Evolutionary conservation across 2,888 invertebrate genomes (phyloP).

Genomic region (Hofmannophila pseudospretella): DNA sequence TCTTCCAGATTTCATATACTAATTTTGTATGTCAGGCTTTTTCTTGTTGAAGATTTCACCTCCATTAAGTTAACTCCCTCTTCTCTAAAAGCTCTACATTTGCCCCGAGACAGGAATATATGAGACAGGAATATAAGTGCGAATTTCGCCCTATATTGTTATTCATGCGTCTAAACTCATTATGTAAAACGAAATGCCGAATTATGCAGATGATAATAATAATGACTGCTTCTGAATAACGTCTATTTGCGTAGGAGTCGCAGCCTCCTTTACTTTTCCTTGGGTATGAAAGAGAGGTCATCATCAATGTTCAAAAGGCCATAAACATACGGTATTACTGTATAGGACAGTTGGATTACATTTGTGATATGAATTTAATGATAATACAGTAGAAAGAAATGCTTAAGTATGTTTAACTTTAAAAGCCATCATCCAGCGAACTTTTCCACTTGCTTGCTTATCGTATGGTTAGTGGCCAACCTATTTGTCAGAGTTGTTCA

Average conservation of each 20-base stretch:
- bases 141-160: slow-evolving; percentile 38
- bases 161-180: slow-evolving; percentile 48
- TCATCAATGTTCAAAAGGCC: background rate
- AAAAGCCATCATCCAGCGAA: no score
- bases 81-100: background rate
- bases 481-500: no score
- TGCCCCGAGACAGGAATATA: slow-evolving; percentile 18
- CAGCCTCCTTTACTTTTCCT: slow-evolving; percentile 8
- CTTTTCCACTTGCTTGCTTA: no score
- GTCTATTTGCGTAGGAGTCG: slow-evolving; percentile 22
- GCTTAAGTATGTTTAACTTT: no score
- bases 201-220: slow-evolving; percentile 59
- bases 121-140: slow-evolving; percentile 36
- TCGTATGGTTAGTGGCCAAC: no score
- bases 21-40: no score
- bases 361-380: no score
- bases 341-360: no score
- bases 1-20: no score
- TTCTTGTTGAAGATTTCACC: no score
- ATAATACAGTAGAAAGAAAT: no score
- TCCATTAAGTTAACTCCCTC: no score
- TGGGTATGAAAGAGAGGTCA: background rate
- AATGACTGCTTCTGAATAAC: slow-evolving; percentile 39
- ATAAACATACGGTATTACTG: slow-evolving; percentile 6
- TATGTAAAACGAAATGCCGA: slow-evolving; percentile 54